phyloP scores from a whole-genome alignment of 2,797 vertebrate genomes.

The Hypotaenidia okinawae region DNA sequence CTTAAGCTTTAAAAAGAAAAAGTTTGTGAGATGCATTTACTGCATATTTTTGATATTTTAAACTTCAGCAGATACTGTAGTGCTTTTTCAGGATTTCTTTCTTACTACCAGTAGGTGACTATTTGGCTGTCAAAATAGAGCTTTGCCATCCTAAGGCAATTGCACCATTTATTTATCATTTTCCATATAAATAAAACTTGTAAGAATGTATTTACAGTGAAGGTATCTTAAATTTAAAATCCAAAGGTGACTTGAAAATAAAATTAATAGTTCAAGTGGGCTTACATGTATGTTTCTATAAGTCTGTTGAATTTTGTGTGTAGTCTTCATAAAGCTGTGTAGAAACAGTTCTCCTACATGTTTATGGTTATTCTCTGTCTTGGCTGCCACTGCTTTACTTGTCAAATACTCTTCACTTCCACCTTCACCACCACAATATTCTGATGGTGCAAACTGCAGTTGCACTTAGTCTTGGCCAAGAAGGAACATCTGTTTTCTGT shows the following conservation, averaged over 20 bases:
- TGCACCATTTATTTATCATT: not conserved
- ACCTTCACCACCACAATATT: not conserved
- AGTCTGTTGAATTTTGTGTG: not conserved
- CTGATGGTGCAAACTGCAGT: not conserved
- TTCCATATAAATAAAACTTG: not conserved
- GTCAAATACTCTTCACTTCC: not conserved
- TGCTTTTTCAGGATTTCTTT: not conserved
- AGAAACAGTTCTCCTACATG: not conserved
- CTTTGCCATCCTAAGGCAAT: not conserved
- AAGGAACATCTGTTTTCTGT: not conserved
- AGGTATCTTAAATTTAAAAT: not conserved
- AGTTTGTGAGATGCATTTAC: not conserved
- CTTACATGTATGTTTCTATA: not conserved
- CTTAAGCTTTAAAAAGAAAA: not conserved
- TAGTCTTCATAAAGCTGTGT: not conserved
- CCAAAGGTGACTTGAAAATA: not conserved
- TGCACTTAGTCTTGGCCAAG: not conserved
- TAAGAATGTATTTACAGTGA: not conserved
- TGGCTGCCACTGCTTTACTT: not conserved
- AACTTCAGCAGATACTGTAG: not conserved
- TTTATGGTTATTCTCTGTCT: not conserved
- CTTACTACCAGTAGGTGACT: not conserved
- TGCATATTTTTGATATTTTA: not conserved
- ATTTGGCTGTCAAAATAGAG: not conserved
- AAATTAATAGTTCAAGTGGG: not conserved